Base-by-base conservation (phyloP, 2,797 vertebrate genomes). In the Helicolenus hilgendorfi region DNA sequence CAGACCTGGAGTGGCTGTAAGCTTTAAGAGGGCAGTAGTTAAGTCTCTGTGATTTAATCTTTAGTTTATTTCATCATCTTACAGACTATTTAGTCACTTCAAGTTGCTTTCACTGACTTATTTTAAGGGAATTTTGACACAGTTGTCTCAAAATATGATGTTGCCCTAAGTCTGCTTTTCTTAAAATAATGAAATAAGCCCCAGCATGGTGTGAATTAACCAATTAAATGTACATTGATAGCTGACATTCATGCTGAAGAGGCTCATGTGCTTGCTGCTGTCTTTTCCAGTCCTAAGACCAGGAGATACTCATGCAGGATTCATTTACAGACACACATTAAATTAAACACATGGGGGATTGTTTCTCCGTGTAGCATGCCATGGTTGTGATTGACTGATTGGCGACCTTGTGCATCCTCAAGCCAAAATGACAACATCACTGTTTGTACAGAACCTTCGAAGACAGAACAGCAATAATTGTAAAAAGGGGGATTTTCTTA, bases 221-320 rank as follows among this genome's bases (percentile, higher is more conserved):
- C 22, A 60, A n/a, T 63, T 45, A 14, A 41, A 63, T 10, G 22
- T 36, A 35, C 7, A 59, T 29, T 26, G 20, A n/a, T 63, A 18
- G 10, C 49, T 77, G 33, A 35, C 22, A 35, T 87, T 85, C 59
- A 20, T 18, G 20, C 35, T 15, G 11, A 77, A 84, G 70, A 77
- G 38, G 38, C 63, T 59, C 2, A 24, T 58, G 67, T 85, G 77
- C 69, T 86, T 76, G 74, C 69, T 83, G 73, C 49, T 88, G 62
- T 31, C 4, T 67, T 84, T 80, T 75, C 27, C 26, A 70, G 38
- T 33, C 81, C 38, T 81, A 58, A 49, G 81, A 20, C 53, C 18
- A 59, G 20, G 75, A 29, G 67, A 76, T 71, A 31, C 72, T 85
- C 71, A 73, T 36, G 77, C 72, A 91, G 63, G 55, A 58, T 77